These are phyloP conservation scores for Aphaenogaster rudis DNA, from an alignment of 1,140 invertebrate genomes.

Conservation along the genomic window DNA sequence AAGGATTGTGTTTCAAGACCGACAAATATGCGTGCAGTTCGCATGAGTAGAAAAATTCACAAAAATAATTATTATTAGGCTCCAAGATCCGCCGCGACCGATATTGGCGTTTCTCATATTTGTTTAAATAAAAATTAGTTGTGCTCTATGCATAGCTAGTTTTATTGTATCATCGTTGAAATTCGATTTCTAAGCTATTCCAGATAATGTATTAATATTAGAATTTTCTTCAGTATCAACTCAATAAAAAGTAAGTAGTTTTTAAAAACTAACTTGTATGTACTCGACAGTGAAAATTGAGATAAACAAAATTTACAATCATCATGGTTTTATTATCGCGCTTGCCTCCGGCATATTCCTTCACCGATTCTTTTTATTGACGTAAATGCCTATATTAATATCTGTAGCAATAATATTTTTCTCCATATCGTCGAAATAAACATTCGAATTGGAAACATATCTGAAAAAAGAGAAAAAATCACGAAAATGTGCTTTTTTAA, in stretches of 20 bases:
- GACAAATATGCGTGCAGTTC: too few species aligned
- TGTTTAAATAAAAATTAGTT: too few species aligned
- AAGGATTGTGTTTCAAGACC: too few species aligned
- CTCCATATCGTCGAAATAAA: background rate
- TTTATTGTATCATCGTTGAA: background rate
- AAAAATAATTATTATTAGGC: too few species aligned
- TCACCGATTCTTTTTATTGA: background rate
- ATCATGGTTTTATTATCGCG: background rate
- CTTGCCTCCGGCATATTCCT: background rate
- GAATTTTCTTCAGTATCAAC: background rate
- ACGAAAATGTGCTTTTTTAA: background rate
- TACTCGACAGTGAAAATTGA: background rate
- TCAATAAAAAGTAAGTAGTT: background rate
- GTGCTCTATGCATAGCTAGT: too few species aligned
- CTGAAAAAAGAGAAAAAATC: background rate
- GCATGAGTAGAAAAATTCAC: too few species aligned
- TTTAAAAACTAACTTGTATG: background rate
- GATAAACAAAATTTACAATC: background rate
- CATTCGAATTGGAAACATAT: background rate
- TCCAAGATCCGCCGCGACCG: too few species aligned
- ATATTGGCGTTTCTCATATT: too few species aligned
- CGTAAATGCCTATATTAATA: background rate
- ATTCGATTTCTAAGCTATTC: background rate
- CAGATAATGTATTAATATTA: background rate
- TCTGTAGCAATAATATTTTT: conserved; percentile 1